Base-by-base conservation (phyloP, 2,113 vertebrate genomes). In the Excalfactoria chinensis region DNA sequence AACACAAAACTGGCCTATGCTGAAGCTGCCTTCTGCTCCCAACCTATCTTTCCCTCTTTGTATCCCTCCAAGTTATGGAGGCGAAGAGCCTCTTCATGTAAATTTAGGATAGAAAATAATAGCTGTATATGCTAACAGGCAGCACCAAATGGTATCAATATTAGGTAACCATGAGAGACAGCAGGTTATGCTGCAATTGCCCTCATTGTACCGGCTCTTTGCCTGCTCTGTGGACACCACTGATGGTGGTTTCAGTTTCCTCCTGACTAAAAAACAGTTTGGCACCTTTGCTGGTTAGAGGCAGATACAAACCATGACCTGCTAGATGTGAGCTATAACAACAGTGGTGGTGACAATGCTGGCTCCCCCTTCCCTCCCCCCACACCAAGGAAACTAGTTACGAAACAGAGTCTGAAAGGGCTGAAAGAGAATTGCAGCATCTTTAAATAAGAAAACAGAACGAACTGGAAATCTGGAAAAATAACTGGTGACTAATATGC, bases 401-500 rank as follows among this genome's bases (percentile, higher is more conserved):
- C 13, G 84, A 95, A 95, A 92, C 37, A 22, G 68, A 89, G 56
- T 56, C 48, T 35, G 58, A 88, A 93, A 84, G 11, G 30, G 59
- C 53, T 84, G 66, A 87, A 92, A 83, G 78, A n/a, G 41, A 88
- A 83, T 77, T 85, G 72, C 71, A 77, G 71, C 72, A 89, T 89
- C 71, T 83, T 94, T 44, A 79, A 89, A 82, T 59, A 62, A 56
- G 78, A 90, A 87, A 87, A 74, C 15, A 92, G 84, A 95, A 94
- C 44, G 68, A 92, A 90, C 37, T 77, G 62, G 60, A 96, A 95
- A 76, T 87, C 84, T 92, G 43, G 69, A 92, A 96, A 96, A 93
- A 94, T 76, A 93, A 92, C 84, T 96, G 90, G 86, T 94, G 93
- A 94, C 81, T 96, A 96, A 96, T 87, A 89, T 49, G 86, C 96